Evolutionary conservation across 2,113 vertebrate species (phyloP), one percentile per base, ranked within the genome.

Genomic region (Xenopus laevis): DNA sequence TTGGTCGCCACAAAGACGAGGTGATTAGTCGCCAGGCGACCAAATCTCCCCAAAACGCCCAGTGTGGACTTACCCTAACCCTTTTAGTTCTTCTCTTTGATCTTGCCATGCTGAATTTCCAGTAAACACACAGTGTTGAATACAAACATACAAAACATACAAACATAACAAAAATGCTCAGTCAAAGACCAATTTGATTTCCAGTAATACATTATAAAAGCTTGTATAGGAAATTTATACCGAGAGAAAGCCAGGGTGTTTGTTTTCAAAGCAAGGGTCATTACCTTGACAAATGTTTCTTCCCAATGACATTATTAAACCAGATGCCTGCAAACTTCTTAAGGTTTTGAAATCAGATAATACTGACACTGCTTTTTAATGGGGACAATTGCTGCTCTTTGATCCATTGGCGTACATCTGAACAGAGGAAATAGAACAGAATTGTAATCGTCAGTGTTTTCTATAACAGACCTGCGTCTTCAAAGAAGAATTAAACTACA

Each of bases 211-310:
- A 63, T 69, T 69, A 69, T 69, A 65, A 76, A 61, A 23, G 23
- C 66, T 55, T 76, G 59, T 69, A 63, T 68, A 59, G 66, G 58
- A 76, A 64, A 76, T 70, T 70, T 77, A 77, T 60, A 77, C 63
- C 33, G 66, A 27, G 21, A 65, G 27, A 53, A 70, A 77, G 30
- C 13, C 74, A 57, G 44, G 46, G 66, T 77, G 74, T 77, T 77
- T 77, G 64, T 77, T 77, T 77, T 77, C 67, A 70, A 70, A 70
- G 74, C 66, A 64, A 33, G 15, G 59, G 50, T 59, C 68, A 77
- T 77, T 77, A 77, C 66, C 67, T 70, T 77, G 74, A 77, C 74
- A 77, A 77, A 77, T 70, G 74, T 77, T 77, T 59, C 47, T 70
- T 70, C 60, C 40, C 50, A 20, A 33, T 45, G 67, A 77, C 74